These are phyloP conservation scores for Nemotelus pantherinus DNA, from an alignment of 2,888 invertebrate genomes.

Conservation along the genomic window DNA sequence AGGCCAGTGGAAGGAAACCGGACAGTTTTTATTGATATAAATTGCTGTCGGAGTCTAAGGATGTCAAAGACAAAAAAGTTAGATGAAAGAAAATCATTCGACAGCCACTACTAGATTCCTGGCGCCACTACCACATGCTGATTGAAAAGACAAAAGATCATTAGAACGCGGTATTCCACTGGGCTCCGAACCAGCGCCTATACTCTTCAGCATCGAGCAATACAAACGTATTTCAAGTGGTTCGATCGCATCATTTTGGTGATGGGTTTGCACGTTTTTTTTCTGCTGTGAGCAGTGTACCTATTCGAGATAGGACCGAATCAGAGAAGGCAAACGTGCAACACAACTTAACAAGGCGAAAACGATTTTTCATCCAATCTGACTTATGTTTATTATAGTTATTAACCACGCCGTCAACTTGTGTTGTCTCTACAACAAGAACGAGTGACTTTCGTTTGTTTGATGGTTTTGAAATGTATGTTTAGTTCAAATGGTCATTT, in stretches of 20 bases:
- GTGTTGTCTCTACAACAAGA: not conserved
- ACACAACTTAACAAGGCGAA: not conserved
- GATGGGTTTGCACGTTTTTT: not conserved
- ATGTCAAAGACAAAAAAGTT: too few relatives aligned
- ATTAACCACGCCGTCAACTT: constrained; percentile 36
- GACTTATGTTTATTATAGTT: constrained; percentile 44
- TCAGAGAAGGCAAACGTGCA: not conserved
- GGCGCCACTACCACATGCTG: constrained; percentile 53
- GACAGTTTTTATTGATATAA: too few relatives aligned
- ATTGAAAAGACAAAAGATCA: constrained; percentile 47
- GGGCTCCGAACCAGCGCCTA: constrained; percentile 25
- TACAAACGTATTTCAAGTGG: constrained; percentile 24
- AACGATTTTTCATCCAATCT: constrained; percentile 28
- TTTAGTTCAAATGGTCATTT: constrained; percentile 22
- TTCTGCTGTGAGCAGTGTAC: not conserved
- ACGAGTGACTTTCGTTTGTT: constrained; percentile 32
- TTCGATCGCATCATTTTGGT: not conserved
- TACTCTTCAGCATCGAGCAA: constrained; percentile 11
- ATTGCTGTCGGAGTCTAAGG: too few relatives aligned
- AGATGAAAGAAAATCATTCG: not conserved
- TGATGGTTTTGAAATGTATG: constrained; percentile 21
- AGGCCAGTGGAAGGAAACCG: too few relatives aligned
- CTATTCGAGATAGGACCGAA: not conserved
- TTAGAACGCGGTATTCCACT: constrained; percentile 38
- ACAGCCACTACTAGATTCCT: constrained; percentile 43